Evolutionary conservation across 2,888 invertebrate genomes (phyloP).

Genomic region (Steinernema carpocapsae): DNA sequence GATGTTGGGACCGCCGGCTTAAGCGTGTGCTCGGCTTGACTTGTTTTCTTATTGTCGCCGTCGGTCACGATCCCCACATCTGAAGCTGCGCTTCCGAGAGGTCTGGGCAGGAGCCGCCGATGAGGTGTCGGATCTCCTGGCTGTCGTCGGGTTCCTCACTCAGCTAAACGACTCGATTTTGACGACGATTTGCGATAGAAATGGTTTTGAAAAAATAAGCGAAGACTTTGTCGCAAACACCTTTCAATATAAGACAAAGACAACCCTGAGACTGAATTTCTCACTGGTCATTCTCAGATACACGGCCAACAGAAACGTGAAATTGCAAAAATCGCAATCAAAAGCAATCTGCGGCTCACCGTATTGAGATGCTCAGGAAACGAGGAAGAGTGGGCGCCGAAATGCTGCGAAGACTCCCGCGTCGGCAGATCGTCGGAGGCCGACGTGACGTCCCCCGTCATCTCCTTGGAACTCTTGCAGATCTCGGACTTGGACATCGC

Average conservation of each 20-base stretch:
- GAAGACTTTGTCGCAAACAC: no score
- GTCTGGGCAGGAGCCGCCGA: conserved; percentile 60
- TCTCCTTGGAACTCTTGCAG: neutral
- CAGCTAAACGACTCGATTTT: neutral
- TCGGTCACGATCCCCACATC: conserved; percentile 55
- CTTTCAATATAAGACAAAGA: no score
- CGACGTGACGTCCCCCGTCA: conserved; percentile 17
- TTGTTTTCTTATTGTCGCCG: conserved; percentile 30
- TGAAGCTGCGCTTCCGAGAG: conserved; percentile 54
- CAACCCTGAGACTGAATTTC: no score
- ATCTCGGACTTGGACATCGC: neutral
- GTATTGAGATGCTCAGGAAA: conserved; percentile 25
- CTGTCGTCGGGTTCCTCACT: conserved; percentile 14
- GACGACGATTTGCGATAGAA: no score
- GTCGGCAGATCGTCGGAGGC: conserved; percentile 22
- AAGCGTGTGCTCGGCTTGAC: neutral
- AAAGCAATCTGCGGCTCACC: neutral
- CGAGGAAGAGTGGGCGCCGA: conserved; percentile 1
- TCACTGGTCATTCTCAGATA: no score
- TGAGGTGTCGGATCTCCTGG: neutral
- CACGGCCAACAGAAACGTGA: no score
- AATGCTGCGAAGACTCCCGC: conserved; percentile 13
- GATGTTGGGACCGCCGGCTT: conserved; percentile 19
- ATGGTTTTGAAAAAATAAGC: no score
- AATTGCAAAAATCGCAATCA: neutral